Percentiles rank a stretch among this genome's conserved stretches.
Evolutionary conservation across 1,140 invertebrate genomes (phyloP).

Genomic region (Metopolophium dirhodum): DNA sequence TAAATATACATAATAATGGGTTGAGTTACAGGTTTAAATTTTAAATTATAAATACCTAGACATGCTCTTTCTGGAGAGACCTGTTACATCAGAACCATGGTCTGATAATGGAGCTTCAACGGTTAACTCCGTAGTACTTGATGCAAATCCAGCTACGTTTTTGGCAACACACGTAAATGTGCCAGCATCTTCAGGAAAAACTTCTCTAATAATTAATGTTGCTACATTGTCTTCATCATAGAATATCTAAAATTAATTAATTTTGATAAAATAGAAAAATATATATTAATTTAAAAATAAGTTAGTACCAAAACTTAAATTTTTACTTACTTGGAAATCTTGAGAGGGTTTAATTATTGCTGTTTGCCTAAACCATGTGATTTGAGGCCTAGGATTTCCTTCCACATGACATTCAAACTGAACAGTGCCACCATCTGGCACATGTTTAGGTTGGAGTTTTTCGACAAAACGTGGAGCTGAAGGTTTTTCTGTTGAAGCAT

Average conservation of each 20-base stretch:
- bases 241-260: conserved; percentile 74
- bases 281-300: not conserved
- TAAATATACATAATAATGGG: not conserved
- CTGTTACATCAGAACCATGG: conserved; percentile 84
- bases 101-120: conserved; percentile 87
- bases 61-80: conserved; percentile 79
- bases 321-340: conserved; percentile 73
- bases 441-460: conserved; percentile 82
- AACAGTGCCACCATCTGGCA: conserved; percentile 84
- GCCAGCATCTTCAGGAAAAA: conserved; percentile 96
- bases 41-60: conserved; percentile 66
- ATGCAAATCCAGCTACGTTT: conserved; percentile 91
- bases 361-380: conserved; percentile 94
- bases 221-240: conserved; percentile 69
- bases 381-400: conserved; percentile 86
- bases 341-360: conserved; percentile 88
- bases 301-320: not conserved
- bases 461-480: conserved; percentile 84
- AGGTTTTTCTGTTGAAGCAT: conserved; percentile 76
- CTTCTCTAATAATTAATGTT: conserved; percentile 69
- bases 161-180: conserved; percentile 96
- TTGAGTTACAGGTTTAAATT: not conserved
- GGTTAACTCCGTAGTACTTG: conserved; percentile 86
- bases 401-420: conserved; percentile 91
- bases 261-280: not conserved